Evolutionary conservation across 2,888 invertebrate species (phyloP).

Genomic region (Nomada fabriciana): DNA sequence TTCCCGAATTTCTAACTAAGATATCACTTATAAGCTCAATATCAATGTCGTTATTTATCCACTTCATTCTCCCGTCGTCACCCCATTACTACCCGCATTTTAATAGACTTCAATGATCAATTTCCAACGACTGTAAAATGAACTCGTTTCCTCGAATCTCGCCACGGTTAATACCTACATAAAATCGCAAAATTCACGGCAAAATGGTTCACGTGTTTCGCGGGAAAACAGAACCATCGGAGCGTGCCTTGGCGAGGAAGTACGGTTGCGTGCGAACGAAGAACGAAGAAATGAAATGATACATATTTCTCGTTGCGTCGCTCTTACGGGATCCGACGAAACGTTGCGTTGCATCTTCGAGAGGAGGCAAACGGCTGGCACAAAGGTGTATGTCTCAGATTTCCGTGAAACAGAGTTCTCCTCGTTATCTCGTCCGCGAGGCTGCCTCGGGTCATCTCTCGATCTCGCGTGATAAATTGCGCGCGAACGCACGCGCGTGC

Average conservation of each 20-base stretch:
- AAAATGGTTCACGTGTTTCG: neutral
- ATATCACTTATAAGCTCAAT: too few species aligned
- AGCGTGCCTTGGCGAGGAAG: conserved; percentile 32
- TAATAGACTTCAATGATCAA: too few species aligned
- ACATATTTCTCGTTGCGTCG: conserved; percentile 46
- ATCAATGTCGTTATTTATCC: too few species aligned
- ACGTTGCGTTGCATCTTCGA: conserved; percentile 30
- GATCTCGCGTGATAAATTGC: conserved; percentile 75
- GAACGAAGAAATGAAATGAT: conserved; percentile 41
- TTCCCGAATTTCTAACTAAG: too few species aligned
- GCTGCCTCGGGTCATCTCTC: conserved; percentile 66
- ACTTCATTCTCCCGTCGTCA: too few species aligned
- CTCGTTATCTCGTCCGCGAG: conserved; percentile 70
- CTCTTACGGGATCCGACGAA: conserved; percentile 35
- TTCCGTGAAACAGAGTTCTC: conserved; percentile 71
- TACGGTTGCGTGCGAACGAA: conserved; percentile 29
- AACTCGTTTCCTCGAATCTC: neutral
- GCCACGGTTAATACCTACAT: neutral
- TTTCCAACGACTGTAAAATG: too few species aligned
- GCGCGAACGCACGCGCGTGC: conserved; percentile 67
- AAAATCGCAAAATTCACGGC: neutral
- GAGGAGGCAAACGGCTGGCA: conserved; percentile 42
- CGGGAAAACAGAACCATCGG: conserved; percentile 26
- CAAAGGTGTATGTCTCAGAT: conserved; percentile 69
- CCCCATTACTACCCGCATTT: too few species aligned